A percentile compares a stretch with the other conserved stretches of the same genome.
phyloP scores from a whole-genome alignment of 2,113 vertebrate genomes.

The Plestiodon gilberti region DNA sequence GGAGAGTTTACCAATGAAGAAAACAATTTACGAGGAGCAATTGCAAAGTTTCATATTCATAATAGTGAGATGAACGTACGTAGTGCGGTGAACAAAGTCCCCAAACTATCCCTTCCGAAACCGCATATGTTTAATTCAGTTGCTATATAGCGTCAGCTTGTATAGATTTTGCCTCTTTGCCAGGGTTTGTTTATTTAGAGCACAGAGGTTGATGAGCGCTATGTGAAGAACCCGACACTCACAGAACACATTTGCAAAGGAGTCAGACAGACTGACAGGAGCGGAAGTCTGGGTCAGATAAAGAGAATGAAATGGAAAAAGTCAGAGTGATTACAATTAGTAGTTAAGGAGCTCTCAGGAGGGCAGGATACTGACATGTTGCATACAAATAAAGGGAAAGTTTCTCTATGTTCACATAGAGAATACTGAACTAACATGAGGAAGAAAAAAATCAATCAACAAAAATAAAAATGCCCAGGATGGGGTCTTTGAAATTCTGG shows the following conservation, averaged over 20 bases:
- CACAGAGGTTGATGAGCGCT: not conserved
- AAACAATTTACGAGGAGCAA: constrained; percentile 4
- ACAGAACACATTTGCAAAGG: constrained; percentile 10
- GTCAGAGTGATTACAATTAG: constrained; percentile 3
- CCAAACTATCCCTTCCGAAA: constrained; percentile 11
- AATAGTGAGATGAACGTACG: not conserved
- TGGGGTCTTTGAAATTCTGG: not conserved
- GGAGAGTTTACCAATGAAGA: constrained; percentile 9
- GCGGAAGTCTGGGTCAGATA: not conserved
- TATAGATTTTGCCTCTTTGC: not conserved
- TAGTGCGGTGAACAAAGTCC: constrained; percentile 14
- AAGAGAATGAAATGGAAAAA: not conserved
- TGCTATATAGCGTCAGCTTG: not conserved
- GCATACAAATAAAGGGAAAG: not conserved
- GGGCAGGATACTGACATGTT: not conserved
- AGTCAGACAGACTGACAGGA: constrained; percentile 6
- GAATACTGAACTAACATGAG: not conserved
- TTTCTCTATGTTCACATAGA: not conserved
- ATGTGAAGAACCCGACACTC: not conserved
- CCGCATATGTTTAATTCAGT: constrained; percentile 25
- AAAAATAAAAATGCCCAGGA: not conserved
- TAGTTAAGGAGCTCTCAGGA: not conserved
- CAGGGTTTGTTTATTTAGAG: constrained; percentile 17
- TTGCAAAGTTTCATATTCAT: not conserved
- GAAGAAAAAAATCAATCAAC: not conserved